Evolutionary conservation across 92 coral and sea anemone species (phyloP), one percentile per base, ranked within the genome.

Genomic region (Zoanthus sociatus): DNA sequence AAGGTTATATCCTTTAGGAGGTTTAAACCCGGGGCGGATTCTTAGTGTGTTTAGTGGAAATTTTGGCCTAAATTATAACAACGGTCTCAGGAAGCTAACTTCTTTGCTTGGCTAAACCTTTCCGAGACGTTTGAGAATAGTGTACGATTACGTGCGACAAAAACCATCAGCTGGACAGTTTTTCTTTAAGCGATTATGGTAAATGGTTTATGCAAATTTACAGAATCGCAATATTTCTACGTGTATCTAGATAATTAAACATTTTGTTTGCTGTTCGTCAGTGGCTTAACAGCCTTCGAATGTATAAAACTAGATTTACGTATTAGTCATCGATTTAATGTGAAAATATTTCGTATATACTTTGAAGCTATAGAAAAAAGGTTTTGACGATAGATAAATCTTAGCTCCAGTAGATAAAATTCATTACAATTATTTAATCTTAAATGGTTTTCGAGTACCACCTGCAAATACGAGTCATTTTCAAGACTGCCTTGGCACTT

Each of bases 191-290:
- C 60, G 30, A 54, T 77, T 54, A 14, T n/a, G 46, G 15, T 50
- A 63, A 13, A 53, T 55, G 31, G n/a, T 17, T 6, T 77, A 54
- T 54, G 67, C n/a, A 77, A 15, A 77, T 77, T 77, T 6, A 77
- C 67, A 53, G 30, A 11, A 51, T 77, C 44, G 82, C 42, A 3
- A 13, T 17, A n/a, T 45, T 17, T 81, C 75, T 5, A 30, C 16
- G 70, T 66, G 30, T 81, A 79, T 79, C 56, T 16, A 46, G 18
- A 81, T 64, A 20, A 81, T 63, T 81, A 81, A 81, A 64, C 56
- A 60, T 47, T 64, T 12, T 81, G 61, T 81, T 67, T 81, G 85
- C 18, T 31, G 3, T 63, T 16, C 2, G 75, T 58, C 8, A 78
- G 55, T 33, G 54, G 56, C n/a, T n/a, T 78, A 21, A 58, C 17